Percentiles rank a stretch among this genome's conserved stretches.
These are phyloP conservation scores for Agonopterix arenella DNA, from an alignment of 2,888 invertebrate species.

Conservation along the genomic window DNA sequence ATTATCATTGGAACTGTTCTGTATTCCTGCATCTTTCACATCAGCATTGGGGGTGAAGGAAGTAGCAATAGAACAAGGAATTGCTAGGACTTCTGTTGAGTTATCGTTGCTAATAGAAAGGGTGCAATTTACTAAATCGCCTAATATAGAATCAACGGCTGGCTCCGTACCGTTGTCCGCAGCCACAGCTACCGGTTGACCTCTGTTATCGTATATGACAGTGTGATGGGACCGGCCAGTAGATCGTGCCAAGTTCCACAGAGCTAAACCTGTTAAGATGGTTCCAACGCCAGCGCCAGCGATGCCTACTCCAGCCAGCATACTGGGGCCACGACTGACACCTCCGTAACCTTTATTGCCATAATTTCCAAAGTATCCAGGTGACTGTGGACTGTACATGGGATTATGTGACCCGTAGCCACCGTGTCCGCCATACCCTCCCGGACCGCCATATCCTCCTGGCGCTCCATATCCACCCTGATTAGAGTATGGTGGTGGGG, in stretches of 20 bases:
- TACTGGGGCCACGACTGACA: conserved; percentile 47
- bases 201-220: conserved; percentile 66
- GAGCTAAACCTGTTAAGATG: conserved; percentile 63
- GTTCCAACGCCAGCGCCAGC: conserved; percentile 69
- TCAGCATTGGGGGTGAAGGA: conserved; percentile 67
- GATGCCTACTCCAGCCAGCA: conserved; percentile 59
- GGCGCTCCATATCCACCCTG: too few species aligned
- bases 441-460: conserved; percentile 5
- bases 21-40: conserved; percentile 42
- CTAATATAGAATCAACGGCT: conserved; percentile 50
- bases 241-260: conserved; percentile 70
- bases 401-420: conserved; percentile 20
- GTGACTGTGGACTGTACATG: conserved; percentile 35
- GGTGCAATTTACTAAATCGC: conserved; percentile 63
- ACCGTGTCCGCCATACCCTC: conserved; percentile 19
- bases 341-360: conserved; percentile 44
- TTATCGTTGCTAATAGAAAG: conserved; percentile 57
- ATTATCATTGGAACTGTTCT: conserved; percentile 39
- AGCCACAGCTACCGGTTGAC: conserved; percentile 62
- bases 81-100: conserved; percentile 60
- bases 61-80: conserved; percentile 70
- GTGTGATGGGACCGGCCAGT: conserved; percentile 60
- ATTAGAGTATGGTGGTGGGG: conserved; percentile 49
- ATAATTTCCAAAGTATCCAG: conserved; percentile 62
- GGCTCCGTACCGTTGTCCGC: conserved; percentile 46